Percentiles rank a stretch among this genome's conserved stretches.
Evolutionary conservation across 2,888 invertebrate genomes (phyloP).

Genomic region (Lepidocyrtinus sp.): DNA sequence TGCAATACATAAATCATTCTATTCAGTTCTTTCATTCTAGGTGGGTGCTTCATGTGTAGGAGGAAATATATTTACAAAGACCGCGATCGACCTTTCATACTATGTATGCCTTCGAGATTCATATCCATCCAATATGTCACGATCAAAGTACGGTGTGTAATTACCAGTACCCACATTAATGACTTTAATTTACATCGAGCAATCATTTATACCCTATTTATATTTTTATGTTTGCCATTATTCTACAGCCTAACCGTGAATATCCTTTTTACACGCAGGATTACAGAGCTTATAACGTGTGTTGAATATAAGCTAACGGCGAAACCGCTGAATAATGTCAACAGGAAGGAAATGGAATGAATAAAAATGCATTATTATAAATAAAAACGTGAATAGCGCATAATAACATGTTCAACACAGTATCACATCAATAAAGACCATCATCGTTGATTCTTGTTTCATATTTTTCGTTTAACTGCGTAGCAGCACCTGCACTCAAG

Average conservation of each 20-base stretch:
- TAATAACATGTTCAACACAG: background rate
- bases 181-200: background rate
- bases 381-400: slow-evolving; percentile 19
- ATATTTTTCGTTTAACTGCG: slow-evolving; percentile 14
- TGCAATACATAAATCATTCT: too few species aligned
- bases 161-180: too few species aligned
- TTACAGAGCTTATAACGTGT: background rate
- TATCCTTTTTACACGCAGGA: background rate
- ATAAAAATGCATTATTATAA: background rate
- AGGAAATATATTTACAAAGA: too few species aligned
- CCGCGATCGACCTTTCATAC: too few species aligned
- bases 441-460: slow-evolving; percentile 20
- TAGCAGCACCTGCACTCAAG: background rate
- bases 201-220: background rate
- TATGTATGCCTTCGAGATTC: too few species aligned
- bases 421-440: background rate
- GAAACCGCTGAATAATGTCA: slow-evolving; percentile 27
- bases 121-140: too few species aligned
- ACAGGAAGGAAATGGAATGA: slow-evolving; percentile 36
- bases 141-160: too few species aligned
- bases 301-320: background rate
- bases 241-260: background rate
- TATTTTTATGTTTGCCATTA: background rate
- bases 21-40: too few species aligned
- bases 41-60: too few species aligned